Conservation (phyloP, 2,888 invertebrate species). For the Dastarcus helophoroides region DNA sequence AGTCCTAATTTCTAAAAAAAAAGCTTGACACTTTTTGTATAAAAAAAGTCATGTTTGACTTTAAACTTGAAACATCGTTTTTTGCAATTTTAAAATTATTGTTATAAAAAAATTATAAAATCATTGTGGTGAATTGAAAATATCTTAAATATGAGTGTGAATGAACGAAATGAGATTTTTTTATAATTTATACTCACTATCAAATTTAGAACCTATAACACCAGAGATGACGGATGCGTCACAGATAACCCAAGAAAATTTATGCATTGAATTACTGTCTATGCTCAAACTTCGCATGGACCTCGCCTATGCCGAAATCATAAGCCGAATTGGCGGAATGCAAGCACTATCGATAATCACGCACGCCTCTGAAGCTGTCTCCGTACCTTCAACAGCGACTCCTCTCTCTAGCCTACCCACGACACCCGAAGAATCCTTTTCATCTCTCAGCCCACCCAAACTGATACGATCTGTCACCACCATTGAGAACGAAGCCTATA, state of each 20-base stretch:
- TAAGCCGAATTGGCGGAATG: constrained; percentile 45
- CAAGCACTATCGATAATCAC: constrained; percentile 38
- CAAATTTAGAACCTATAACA: constrained; percentile 22
- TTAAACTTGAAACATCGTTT: too few relatives aligned
- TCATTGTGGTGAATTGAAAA: too few relatives aligned
- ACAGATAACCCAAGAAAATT: constrained; percentile 25
- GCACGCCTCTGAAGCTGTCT: constrained; percentile 21
- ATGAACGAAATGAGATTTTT: too few relatives aligned
- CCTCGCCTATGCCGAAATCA: constrained; percentile 68
- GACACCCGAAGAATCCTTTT: constrained; percentile 34
- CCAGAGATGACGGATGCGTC: constrained; percentile 21
- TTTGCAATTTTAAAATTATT: too few relatives aligned
- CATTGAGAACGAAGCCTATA: constrained; percentile 27
- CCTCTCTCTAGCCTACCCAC: constrained; percentile 27
- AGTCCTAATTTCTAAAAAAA: too few relatives aligned
- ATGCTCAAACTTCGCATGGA: constrained; percentile 68
- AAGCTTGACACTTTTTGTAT: too few relatives aligned
- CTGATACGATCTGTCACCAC: constrained; percentile 8
- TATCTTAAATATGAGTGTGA: too few relatives aligned
- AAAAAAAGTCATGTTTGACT: too few relatives aligned
- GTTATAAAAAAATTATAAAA: too few relatives aligned
- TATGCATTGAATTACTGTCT: constrained; percentile 64
- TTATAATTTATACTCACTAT: too few relatives aligned
- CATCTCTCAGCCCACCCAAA: constrained; percentile 15
- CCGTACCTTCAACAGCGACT: constrained; percentile 20